These are phyloP conservation scores for Hypercompe scribonia DNA, from an alignment of 2,888 invertebrate species.

Conservation along the genomic window DNA sequence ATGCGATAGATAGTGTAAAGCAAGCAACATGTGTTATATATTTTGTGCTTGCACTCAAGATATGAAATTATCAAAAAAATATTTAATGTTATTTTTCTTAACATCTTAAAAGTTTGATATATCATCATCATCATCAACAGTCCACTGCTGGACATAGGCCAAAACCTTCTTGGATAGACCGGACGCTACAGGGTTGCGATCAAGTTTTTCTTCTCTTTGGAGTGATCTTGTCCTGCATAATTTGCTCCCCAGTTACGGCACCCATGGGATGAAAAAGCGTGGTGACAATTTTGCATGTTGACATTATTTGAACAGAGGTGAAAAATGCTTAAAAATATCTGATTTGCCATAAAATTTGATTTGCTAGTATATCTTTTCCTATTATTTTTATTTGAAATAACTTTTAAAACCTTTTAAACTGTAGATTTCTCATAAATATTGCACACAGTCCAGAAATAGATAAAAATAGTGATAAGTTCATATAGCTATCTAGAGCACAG, in stretches of 20 bases:
- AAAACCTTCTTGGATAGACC: too few relatives aligned
- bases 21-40: neutral
- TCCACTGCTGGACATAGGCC: too few relatives aligned
- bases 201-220: too few relatives aligned
- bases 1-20: neutral
- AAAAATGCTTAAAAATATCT: neutral
- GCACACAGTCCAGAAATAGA: neutral
- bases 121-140: too few relatives aligned
- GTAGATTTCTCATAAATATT: neutral
- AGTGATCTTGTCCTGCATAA: too few relatives aligned
- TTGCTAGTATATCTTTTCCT: neutral
- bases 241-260: too few relatives aligned
- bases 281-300: neutral
- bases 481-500: neutral
- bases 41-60: too few relatives aligned
- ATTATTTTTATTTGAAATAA: neutral
- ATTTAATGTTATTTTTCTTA: too few relatives aligned
- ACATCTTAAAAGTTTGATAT: too few relatives aligned
- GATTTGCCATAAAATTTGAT: neutral
- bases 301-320: neutral
- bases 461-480: constrained; percentile 6
- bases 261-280: too few relatives aligned
- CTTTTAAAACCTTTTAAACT: neutral
- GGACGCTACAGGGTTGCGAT: too few relatives aligned
- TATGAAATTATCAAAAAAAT: too few relatives aligned